Percentiles rank a stretch among this genome's conserved stretches.
phyloP scores from a whole-genome alignment of 2,888 invertebrate species.

The Leucania comma region DNA sequence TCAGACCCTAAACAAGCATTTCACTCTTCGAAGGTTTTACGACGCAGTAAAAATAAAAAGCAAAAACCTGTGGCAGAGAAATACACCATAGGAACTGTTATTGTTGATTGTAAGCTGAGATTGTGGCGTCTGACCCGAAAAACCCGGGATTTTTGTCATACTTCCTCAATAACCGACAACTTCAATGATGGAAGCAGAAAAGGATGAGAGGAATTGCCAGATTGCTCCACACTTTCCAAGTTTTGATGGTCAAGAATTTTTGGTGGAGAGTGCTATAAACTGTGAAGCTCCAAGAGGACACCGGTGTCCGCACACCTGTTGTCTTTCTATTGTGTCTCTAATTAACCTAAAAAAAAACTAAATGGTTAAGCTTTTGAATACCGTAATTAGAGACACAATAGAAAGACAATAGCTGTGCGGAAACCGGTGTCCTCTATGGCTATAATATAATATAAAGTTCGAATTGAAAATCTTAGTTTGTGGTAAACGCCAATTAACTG shows the following conservation, averaged over 20 bases:
- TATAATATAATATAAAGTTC: too few species aligned
- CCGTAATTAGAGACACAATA: too few species aligned
- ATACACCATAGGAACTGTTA: conserved; percentile 49
- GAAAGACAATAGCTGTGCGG: too few species aligned
- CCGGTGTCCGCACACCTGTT: too few species aligned
- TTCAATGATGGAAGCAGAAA: conserved; percentile 44
- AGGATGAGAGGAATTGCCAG: conserved; percentile 22
- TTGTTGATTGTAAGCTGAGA: conserved; percentile 64
- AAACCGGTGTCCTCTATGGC: too few species aligned
- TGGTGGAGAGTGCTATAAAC: background rate
- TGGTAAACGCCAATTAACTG: background rate
- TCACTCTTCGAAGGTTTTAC: conserved; percentile 52
- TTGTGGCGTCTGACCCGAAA: conserved; percentile 51
- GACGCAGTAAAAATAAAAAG: conserved; percentile 55
- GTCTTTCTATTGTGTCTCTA: too few species aligned
- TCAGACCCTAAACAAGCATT: conserved; percentile 42
- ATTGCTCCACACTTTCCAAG: conserved; percentile 18
- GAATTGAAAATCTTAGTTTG: background rate
- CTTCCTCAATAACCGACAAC: conserved; percentile 43
- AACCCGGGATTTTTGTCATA: conserved; percentile 43
- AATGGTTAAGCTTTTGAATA: too few species aligned
- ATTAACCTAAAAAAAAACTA: too few species aligned
- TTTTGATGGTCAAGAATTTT: conserved; percentile 24
- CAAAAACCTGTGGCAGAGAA: conserved; percentile 48
- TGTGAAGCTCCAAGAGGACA: too few species aligned